A percentile compares a stretch with the other conserved stretches of the same genome.
phyloP scores from a whole-genome alignment of 2,113 vertebrate species.

The Ardeotis arabs region DNA sequence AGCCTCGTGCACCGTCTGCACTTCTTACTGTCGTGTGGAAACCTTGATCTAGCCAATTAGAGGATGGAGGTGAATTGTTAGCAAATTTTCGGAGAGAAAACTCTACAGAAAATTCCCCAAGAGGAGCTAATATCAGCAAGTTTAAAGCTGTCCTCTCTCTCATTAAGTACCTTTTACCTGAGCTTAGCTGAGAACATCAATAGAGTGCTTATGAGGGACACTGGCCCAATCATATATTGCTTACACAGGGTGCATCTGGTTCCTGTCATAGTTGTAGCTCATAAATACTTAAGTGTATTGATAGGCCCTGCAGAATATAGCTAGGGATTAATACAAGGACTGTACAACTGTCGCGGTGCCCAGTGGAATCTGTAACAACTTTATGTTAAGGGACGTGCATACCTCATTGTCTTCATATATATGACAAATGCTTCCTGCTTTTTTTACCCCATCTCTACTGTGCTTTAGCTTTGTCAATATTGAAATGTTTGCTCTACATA shows the following conservation, averaged over 20 bases:
- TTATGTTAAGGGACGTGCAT: conserved; percentile 12
- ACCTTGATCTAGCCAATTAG: not conserved
- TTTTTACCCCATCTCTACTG: not conserved
- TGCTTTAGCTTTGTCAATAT: conserved; percentile 46
- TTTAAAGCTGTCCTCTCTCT: conserved; percentile 13
- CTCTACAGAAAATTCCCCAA: not conserved
- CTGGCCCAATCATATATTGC: not conserved
- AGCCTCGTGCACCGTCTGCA: not conserved
- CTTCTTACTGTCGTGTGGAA: not conserved
- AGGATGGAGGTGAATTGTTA: not conserved
- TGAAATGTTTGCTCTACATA: conserved; percentile 52
- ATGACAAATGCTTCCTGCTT: conserved; percentile 46
- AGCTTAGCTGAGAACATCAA: not conserved
- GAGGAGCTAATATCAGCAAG: not conserved
- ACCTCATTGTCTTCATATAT: conserved; percentile 19
- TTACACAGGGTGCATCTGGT: not conserved
- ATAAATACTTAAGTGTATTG: conserved; percentile 1
- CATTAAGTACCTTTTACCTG: not conserved
- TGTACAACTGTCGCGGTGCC: not conserved
- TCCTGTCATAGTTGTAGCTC: conserved; percentile 15
- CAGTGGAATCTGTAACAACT: not conserved
- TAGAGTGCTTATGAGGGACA: not conserved
- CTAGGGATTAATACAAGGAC: conserved; percentile 4
- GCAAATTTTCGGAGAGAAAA: not conserved
- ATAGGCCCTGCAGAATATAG: not conserved